These are phyloP conservation scores for Brachionus asplanchnoidis DNA, from an alignment of 1,140 invertebrate genomes.

Conservation along the genomic window DNA sequence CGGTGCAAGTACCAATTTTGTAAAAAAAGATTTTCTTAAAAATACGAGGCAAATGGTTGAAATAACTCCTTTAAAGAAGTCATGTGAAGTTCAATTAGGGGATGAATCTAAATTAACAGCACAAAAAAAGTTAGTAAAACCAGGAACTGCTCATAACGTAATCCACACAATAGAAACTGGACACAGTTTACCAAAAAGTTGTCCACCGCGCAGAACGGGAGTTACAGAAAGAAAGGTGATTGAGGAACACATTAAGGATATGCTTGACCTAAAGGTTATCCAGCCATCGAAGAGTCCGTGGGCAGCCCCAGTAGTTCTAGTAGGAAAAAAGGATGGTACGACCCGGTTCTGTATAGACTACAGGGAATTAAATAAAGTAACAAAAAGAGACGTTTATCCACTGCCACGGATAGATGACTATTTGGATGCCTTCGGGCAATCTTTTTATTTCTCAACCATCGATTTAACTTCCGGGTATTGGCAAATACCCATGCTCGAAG, in stretches of 20 bases:
- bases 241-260: background rate
- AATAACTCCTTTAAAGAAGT: background rate
- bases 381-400: slow-evolving; percentile 23
- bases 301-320: background rate
- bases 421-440: background rate
- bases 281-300: background rate
- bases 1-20: background rate
- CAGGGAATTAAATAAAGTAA: slow-evolving; percentile 23
- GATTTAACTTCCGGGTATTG: background rate
- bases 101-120: background rate
- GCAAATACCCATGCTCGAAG: no score
- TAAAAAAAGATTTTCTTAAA: background rate
- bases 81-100: background rate
- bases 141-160: background rate
- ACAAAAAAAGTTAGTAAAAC: background rate
- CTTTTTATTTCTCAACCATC: background rate
- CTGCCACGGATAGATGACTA: slow-evolving; percentile 8
- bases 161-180: background rate
- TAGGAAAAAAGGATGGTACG: background rate
- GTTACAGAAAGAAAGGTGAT: background rate
- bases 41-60: background rate
- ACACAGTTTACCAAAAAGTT: background rate
- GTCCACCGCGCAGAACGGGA: background rate
- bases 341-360: slow-evolving; percentile 10
- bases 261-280: background rate